Conservation (phyloP, 2,113 vertebrate species). For the Choloepus hoffmanni region DNA sequence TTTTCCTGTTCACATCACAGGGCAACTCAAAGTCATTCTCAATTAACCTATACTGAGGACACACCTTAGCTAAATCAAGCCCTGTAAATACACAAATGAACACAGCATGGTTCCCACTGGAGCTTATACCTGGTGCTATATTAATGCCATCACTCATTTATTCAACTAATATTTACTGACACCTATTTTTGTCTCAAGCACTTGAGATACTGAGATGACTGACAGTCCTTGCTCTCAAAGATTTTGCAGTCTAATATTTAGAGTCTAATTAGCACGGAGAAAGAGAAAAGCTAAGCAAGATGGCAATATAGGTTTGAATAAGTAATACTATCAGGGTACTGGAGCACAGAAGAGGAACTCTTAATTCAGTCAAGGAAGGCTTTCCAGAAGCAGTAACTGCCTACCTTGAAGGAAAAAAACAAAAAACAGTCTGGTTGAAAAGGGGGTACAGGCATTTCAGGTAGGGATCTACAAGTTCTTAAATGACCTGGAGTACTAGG, state of each 20-base stretch:
- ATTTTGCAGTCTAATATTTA: not conserved
- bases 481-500: not conserved
- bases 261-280: not conserved
- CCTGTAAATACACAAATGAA: slow-evolving; percentile 37
- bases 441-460: slow-evolving; percentile 8
- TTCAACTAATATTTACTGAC: slow-evolving; percentile 17
- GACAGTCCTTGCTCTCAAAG: slow-evolving; percentile 27
- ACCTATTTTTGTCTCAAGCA: slow-evolving; percentile 41
- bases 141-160: slow-evolving; percentile 43
- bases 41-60: not conserved
- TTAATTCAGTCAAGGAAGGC: not conserved
- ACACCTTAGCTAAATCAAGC: not conserved
- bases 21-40: not conserved
- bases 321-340: not conserved
- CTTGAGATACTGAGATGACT: slow-evolving; percentile 8
- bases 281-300: slow-evolving; percentile 1
- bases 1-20: not conserved
- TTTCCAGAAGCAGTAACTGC: not conserved
- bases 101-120: not conserved
- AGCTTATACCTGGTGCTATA: not conserved
- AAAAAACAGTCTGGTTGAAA: slow-evolving; percentile 14
- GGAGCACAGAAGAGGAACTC: not conserved
- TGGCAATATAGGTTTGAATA: not conserved
- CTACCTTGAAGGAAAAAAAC: slow-evolving; percentile 8
- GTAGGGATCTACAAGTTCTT: not conserved